phyloP scores from a whole-genome alignment of 2,113 vertebrate genomes.

The Phylloscopus trochiloides region DNA sequence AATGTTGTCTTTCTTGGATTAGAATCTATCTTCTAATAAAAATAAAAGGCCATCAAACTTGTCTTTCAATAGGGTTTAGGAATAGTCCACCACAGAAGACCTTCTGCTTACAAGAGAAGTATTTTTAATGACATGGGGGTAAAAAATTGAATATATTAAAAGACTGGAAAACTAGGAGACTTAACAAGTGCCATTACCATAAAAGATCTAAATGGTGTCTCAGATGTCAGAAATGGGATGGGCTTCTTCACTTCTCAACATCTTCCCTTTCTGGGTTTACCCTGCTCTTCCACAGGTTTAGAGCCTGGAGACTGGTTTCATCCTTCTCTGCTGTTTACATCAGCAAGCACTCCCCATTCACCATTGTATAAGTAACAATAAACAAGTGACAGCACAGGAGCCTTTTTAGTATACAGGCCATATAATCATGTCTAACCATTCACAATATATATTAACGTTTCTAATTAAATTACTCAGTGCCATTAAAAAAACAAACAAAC shows the following conservation, averaged over 20 bases:
- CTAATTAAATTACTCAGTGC: not conserved
- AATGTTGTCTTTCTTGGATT: not conserved
- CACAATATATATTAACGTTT: not conserved
- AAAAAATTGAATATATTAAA: not conserved
- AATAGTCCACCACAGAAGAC: not conserved
- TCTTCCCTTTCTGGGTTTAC: not conserved
- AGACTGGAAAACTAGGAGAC: not conserved
- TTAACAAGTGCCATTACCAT: not conserved
- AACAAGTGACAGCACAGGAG: not conserved
- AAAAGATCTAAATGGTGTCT: not conserved
- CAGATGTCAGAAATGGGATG: not conserved
- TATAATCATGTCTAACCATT: not conserved
- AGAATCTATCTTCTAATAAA: not conserved
- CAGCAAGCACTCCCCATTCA: not conserved
- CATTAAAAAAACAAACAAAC: not conserved
- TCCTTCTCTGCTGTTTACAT: not conserved
- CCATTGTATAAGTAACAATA: not conserved
- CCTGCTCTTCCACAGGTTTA: rapidly evolving
- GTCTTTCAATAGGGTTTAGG: not conserved
- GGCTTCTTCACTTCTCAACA: not conserved
- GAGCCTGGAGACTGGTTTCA: not conserved
- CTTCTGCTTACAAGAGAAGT: not conserved
- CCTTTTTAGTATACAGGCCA: not conserved
- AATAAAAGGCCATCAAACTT: not conserved
- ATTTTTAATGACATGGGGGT: not conserved